Evolutionary conservation across 2,113 vertebrate species (phyloP).

Genomic region (Amia ocellicauda): DNA sequence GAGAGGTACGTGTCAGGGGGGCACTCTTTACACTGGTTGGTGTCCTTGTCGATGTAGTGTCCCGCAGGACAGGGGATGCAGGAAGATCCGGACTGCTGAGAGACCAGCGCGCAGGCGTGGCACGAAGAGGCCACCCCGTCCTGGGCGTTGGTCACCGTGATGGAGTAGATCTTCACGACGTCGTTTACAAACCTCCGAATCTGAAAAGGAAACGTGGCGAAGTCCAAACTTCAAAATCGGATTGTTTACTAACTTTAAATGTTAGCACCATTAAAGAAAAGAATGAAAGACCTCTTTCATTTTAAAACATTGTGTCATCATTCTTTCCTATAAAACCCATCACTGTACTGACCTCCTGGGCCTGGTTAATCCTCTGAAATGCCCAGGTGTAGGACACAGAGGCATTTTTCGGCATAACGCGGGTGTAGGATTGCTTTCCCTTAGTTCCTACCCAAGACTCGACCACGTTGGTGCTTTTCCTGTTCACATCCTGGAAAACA

Average conservation of each 20-base stretch:
- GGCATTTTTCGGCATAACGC: conserved; percentile 86
- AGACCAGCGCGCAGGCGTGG: conserved; percentile 80
- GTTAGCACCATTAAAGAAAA: too few species aligned
- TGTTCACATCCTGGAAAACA: conserved; percentile 81
- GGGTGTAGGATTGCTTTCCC: conserved; percentile 84
- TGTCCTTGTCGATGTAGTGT: conserved; percentile 83
- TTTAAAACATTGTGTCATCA: too few species aligned
- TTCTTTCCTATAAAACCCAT: too few species aligned
- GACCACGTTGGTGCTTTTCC: conserved; percentile 88
- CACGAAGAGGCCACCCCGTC: conserved; percentile 86
- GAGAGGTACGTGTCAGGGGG: conserved; percentile 78
- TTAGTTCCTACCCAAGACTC: conserved; percentile 90
- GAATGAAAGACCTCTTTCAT: too few species aligned
- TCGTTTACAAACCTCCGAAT: conserved; percentile 77
- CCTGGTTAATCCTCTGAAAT: conserved; percentile 90
- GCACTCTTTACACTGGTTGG: conserved; percentile 84
- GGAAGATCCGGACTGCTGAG: conserved; percentile 70
- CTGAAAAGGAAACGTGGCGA: conserved; percentile 51
- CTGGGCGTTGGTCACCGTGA: conserved; percentile 79
- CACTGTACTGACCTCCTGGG: conserved; percentile 78
- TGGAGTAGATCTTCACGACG: conserved; percentile 86
- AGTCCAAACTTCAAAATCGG: neutral
- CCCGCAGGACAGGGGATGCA: conserved; percentile 89
- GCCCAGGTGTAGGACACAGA: conserved; percentile 94
- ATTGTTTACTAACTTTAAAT: too few species aligned